A percentile compares a stretch with the other conserved stretches of the same genome.
phyloP scores from a whole-genome alignment of 2,113 vertebrate species.

The Xenopus tropicalis region DNA sequence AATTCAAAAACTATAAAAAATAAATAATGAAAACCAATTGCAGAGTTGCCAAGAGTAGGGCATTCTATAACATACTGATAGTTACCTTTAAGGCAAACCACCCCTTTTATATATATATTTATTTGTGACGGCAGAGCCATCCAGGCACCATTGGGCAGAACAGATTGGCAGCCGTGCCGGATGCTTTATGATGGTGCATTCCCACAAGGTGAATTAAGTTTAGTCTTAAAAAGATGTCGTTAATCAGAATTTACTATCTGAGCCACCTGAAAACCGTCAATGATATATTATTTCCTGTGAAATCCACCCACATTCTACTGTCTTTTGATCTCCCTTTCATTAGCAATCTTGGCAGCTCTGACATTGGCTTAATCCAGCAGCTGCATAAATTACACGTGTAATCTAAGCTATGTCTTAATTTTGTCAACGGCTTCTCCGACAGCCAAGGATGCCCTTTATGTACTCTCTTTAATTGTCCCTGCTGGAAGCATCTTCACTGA shows the following conservation, averaged over 20 bases:
- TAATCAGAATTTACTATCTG: slow-evolving; percentile 61
- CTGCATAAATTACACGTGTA: slow-evolving; percentile 52
- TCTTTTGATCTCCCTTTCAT: slow-evolving; percentile 55
- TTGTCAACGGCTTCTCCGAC: slow-evolving; percentile 49
- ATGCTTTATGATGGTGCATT: slow-evolving; percentile 47
- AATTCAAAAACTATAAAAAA: too few relatives aligned
- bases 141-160: slow-evolving; percentile 4
- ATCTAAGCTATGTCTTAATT: slow-evolving; percentile 58
- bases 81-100: too few relatives aligned
- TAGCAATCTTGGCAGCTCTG: slow-evolving; percentile 53
- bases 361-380: slow-evolving; percentile 42
- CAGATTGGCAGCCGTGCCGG: slow-evolving; percentile 22
- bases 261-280: slow-evolving; percentile 59
- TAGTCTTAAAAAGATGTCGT: slow-evolving; percentile 50
- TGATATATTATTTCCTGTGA: slow-evolving; percentile 47
- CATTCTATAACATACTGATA: too few relatives aligned
- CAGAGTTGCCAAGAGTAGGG: too few relatives aligned
- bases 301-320: slow-evolving; percentile 53
- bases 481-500: slow-evolving; percentile 36
- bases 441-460: slow-evolving; percentile 39
- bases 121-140: slow-evolving; percentile 9
- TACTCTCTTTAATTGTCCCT: slow-evolving; percentile 35
- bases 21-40: too few relatives aligned
- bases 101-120: too few relatives aligned
- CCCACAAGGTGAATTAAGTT: slow-evolving; percentile 62